Evolutionary conservation across 1,140 invertebrate species (phyloP), one percentile per base, ranked within the genome.

Genomic region (Drosophila mauritiana): DNA sequence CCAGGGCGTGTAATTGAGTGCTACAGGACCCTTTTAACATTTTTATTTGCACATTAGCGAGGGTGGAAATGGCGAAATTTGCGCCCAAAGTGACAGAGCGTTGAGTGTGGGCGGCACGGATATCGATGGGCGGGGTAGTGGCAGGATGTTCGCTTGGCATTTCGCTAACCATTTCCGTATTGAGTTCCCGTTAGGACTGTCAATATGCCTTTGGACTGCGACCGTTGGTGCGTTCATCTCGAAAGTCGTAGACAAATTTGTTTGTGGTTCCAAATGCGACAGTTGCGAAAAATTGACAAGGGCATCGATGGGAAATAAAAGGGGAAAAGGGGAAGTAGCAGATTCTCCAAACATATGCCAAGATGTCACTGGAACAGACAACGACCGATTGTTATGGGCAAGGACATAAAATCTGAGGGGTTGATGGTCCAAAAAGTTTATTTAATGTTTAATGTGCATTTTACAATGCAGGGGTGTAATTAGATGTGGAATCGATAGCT

Each of bases 11-110:
- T 91, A 91, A 91, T 91, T 91, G 90, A 91, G 90, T 91, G 90
- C 90, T 91, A 91, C 90, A 91, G 90, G 90, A 90, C 90, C 90
- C 86, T 91, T 91, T 91, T 91, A 91, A 91, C 90, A 91, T 91
- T 91, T 91, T 91, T 91, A 91, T 91, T 91, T 91, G 90, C 90
- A 91, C 90, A 91, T 91, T 91, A 91, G 90, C 90, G 83, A 90
- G 90, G 90, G 90, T 91, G 90, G 84, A 89, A 88, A 88, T 88
- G 84, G 84, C 84, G 68, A 88, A 88, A 88, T 88, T 88, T 88
- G 80, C 84, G 84, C 84, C 80, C 84, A 88, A 88, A 88, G 84
- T 88, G 83, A 88, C 83, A 88, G 84, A 85, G 83, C 83, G 83
- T 88, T 88, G 83, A 88, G 74, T 83, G 72, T 88, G 83, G 83